A percentile compares a stretch with the other conserved stretches of the same genome.
Evolutionary conservation across 2,113 vertebrate species (phyloP).

Genomic region (Lepisosteus oculatus): DNA sequence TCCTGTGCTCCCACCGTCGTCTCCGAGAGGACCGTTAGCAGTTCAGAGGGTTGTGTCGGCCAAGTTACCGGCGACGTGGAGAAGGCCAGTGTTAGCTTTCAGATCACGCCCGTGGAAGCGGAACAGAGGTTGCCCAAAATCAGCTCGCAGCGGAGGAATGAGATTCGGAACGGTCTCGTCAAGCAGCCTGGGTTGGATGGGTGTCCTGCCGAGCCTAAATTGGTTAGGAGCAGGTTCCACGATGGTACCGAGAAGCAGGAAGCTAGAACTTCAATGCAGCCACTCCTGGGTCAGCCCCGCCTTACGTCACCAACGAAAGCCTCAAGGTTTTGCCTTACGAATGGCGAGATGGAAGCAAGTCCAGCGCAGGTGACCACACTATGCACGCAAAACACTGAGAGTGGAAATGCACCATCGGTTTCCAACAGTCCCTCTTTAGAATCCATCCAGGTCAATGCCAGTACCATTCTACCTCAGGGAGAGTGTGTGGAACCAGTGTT

Average conservation of each 20-base stretch:
- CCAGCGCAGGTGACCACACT: conserved; percentile 13
- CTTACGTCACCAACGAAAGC: conserved; percentile 2
- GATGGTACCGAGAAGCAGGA: conserved; percentile 18
- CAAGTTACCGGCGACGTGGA: background rate
- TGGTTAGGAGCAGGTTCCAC: conserved; percentile 27
- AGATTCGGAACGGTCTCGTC: background rate
- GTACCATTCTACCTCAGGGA: background rate
- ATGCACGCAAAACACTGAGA: conserved; percentile 7
- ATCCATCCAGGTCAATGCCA: accelerated
- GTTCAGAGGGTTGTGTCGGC: background rate
- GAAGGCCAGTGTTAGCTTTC: conserved; percentile 30
- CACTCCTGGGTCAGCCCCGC: background rate
- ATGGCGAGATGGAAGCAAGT: conserved; percentile 17
- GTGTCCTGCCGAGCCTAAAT: conserved; percentile 21
- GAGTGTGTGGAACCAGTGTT: background rate
- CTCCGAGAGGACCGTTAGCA: background rate
- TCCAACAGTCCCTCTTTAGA: background rate
- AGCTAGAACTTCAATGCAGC: conserved; percentile 22
- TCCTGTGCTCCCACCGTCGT: background rate
- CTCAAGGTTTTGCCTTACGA: conserved; percentile 23
- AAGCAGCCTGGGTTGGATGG: background rate
- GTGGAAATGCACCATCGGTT: background rate
- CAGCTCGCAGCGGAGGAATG: conserved; percentile 20
- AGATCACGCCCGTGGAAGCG: conserved; percentile 47
- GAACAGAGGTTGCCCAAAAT: conserved; percentile 42